Evolutionary conservation across 1,140 invertebrate genomes (phyloP), one percentile per base, ranked within the genome.

Genomic region (Probaryconus sp.): DNA sequence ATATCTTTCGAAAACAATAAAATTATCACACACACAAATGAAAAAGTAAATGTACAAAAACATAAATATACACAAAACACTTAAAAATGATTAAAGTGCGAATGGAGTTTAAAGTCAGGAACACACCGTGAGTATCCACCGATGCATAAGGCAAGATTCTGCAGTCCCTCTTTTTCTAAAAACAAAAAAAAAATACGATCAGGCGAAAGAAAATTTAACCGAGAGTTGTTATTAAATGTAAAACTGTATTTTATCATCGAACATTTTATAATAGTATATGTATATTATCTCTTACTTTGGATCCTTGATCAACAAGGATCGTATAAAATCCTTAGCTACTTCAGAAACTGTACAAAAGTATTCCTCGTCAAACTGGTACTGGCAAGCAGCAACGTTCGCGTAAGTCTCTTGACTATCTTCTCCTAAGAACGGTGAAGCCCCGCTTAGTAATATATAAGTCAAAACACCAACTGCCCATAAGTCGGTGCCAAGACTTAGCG

Each of bases 401-500:
- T 91, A 93, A 37, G 88, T 85, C 84, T 89, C 91, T 80, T 93
- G 91, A 67, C 92, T 92, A 38, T 89, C 89, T 51, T 93, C 91
- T 13, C 91, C 92, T 63, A 90, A 88, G 83, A 93, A 93, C 18
- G 91, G 92, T 10, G 92, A 92, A 67, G 88, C 85, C 83, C 92
- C 91, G 24, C 90, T 91, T 47, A 93, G 40, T 9, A 93, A 87
- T 33, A 93, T 92, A 58, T 93, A 93, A 0, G 91, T 89, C 17
- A 93, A 82, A 16, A 93, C 91, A 11, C 92, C 92, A 40, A 93
- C 85, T 70, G 91, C 91, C 91, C 92, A 93, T 87, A 93, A 90
- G 81, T 93, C 92, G 20, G 92, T 92, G 61, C 89, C 87, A 9
- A 92, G 83, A 71, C 88, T 89, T 11, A 93, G 87, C 14, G 92